Evolutionary conservation across 2,888 invertebrate species (phyloP).

Genomic region (Orthonevra nobilis): DNA sequence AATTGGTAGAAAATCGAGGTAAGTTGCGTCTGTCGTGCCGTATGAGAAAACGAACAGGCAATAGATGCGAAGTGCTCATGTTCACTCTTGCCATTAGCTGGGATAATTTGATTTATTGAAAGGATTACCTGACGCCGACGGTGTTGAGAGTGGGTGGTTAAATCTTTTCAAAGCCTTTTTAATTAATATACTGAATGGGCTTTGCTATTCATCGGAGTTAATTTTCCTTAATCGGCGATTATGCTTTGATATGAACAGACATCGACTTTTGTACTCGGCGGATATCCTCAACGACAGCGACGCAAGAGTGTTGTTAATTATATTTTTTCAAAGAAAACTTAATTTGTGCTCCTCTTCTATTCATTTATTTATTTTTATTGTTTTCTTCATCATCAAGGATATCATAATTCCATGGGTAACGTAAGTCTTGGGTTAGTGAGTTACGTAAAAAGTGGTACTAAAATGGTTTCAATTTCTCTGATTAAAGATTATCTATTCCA

Average conservation of each 20-base stretch:
- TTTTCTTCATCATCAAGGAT: too few relatives aligned
- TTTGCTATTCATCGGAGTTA: constrained; percentile 35
- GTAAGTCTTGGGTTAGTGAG: too few relatives aligned
- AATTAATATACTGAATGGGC: constrained; percentile 25
- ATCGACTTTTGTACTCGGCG: too few relatives aligned
- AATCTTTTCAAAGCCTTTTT: constrained; percentile 10
- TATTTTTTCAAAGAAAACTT: too few relatives aligned
- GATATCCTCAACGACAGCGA: too few relatives aligned
- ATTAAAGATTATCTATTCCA: too few relatives aligned
- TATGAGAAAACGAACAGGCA: constrained; percentile 18
- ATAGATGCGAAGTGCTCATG: constrained; percentile 29
- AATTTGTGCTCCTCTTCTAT: too few relatives aligned
- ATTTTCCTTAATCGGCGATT: constrained; percentile 47
- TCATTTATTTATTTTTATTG: too few relatives aligned
- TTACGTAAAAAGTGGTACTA: too few relatives aligned
- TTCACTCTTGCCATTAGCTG: constrained; percentile 19
- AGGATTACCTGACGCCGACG: constrained; percentile 16
- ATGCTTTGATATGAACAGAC: constrained; percentile 23
- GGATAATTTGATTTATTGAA: constrained; percentile 53
- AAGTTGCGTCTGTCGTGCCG: neutral
- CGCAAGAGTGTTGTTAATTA: too few relatives aligned
- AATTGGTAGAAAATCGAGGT: constrained; percentile 57
- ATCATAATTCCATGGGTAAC: too few relatives aligned
- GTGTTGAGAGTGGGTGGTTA: neutral
- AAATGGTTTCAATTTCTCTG: too few relatives aligned